phyloP scores from a whole-genome alignment of 2,888 invertebrate species.

The Stratiomys singularior region DNA sequence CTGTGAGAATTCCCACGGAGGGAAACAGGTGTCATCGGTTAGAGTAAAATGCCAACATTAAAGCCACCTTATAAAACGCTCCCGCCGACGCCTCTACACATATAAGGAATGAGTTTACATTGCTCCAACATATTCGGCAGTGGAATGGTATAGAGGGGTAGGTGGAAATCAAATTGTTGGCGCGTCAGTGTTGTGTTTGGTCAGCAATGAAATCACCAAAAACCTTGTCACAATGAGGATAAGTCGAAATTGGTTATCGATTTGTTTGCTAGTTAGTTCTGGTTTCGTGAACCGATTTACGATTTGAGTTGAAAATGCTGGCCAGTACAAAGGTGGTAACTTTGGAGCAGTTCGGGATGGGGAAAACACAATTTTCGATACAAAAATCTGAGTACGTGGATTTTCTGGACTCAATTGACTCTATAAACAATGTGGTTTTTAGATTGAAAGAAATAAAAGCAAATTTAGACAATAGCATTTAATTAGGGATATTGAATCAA shows the following conservation, averaged over 20 bases:
- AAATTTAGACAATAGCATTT: background rate
- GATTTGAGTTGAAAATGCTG: constrained; percentile 12
- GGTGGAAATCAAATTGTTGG: constrained; percentile 32
- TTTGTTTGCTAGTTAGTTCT: constrained; percentile 41
- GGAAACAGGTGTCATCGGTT: constrained; percentile 36
- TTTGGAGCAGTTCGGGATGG: too few relatives aligned
- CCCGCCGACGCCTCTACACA: background rate
- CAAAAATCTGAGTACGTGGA: background rate
- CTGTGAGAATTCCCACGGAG: constrained; percentile 17
- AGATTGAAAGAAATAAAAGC: background rate
- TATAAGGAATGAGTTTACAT: background rate
- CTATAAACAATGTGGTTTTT: background rate
- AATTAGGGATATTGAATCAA: background rate
- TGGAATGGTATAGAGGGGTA: background rate
- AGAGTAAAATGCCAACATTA: constrained; percentile 15
- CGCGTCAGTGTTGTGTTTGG: constrained; percentile 30
- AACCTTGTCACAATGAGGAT: constrained; percentile 41
- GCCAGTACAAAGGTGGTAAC: background rate
- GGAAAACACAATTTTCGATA: too few relatives aligned
- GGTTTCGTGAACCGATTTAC: constrained; percentile 26
- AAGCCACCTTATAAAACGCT: constrained; percentile 30
- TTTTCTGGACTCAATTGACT: background rate
- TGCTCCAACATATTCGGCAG: background rate
- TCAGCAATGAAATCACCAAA: constrained; percentile 39
- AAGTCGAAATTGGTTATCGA: constrained; percentile 46